Evolutionary conservation across 1,140 invertebrate species (phyloP), one percentile per base, ranked within the genome.

Genomic region (Heliconius nattereri): DNA sequence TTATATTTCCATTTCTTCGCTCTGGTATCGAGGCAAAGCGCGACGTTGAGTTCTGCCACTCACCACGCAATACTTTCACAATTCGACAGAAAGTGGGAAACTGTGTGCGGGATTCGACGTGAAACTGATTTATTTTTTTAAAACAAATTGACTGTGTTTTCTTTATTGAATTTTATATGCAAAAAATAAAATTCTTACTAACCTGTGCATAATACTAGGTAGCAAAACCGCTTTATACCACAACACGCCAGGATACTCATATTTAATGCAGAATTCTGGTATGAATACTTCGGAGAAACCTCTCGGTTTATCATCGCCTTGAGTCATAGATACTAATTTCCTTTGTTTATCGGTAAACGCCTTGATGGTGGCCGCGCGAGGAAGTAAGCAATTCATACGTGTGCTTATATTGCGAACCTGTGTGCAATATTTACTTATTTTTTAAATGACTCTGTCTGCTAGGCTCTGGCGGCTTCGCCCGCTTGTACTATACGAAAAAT

Each of bases 141-240:
- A 45, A 45, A 45, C 40, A 45, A 45, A 45, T 45, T 45, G 40
- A 40, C 40, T 40, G 11, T 2, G 40, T 40, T 13, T 3, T 40
- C 3, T 45, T 45, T 45, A 45, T 45, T 45, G 40, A 16, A 0
- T 45, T 45, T 13, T 13, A 29, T 29, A 29, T 13, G 3, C n/a
- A 66, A 26, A 26, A 66, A 29, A 3, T 66, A 66, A 26, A 7
- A 66, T 0, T 66, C 2, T 3, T 9, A 66, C 45, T 9, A 13
- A 94, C 94, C 95, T 92, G 84, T 99, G 97, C 7, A 99, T 87
- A 85, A 99, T 96, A 23, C 98, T 97, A 1, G 99, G 99, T 35
- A 99, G 90, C 37, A 97, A 96, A 0, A 97, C 97, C 1, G 98
- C 97, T 94, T 99, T 98, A 13, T 98, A 95, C 98, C 98, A 99